Conservation (phyloP, 2,797 vertebrate species). For the Galago senegalensis region DNA sequence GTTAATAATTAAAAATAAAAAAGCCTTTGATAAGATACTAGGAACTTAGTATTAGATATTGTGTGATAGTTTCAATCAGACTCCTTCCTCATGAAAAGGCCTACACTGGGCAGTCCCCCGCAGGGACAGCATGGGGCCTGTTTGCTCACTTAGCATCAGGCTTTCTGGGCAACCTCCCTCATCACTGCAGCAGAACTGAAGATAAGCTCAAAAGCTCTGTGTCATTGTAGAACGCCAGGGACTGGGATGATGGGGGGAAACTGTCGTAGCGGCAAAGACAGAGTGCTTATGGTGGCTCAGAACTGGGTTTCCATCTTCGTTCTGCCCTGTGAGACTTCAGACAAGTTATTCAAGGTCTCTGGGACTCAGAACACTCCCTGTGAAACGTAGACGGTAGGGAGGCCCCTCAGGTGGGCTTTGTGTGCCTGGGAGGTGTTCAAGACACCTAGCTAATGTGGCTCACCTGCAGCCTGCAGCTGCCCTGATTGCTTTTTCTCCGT, state of each 20-base stretch:
- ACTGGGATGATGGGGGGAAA: background rate
- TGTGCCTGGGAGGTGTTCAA: background rate
- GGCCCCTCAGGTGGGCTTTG: background rate
- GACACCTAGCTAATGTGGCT: accelerated
- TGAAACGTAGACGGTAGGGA: background rate
- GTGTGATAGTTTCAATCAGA: background rate
- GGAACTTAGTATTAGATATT: background rate
- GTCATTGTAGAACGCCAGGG: background rate
- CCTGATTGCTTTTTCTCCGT: constrained; percentile 75
- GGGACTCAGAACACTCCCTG: background rate
- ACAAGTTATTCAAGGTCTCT: background rate
- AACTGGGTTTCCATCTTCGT: background rate
- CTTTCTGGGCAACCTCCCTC: background rate
- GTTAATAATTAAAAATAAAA: background rate
- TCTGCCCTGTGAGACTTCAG: accelerated
- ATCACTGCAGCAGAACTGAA: background rate
- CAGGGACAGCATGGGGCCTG: background rate
- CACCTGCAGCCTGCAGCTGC: accelerated
- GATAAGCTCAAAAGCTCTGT: background rate
- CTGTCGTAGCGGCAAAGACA: background rate
- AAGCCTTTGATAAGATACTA: background rate
- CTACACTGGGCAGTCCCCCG: accelerated
- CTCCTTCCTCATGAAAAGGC: background rate
- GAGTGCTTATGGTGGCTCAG: background rate
- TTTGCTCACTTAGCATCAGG: background rate